Evolutionary conservation across 2,888 invertebrate species (phyloP).

Genomic region (Adineta ricciae): DNA sequence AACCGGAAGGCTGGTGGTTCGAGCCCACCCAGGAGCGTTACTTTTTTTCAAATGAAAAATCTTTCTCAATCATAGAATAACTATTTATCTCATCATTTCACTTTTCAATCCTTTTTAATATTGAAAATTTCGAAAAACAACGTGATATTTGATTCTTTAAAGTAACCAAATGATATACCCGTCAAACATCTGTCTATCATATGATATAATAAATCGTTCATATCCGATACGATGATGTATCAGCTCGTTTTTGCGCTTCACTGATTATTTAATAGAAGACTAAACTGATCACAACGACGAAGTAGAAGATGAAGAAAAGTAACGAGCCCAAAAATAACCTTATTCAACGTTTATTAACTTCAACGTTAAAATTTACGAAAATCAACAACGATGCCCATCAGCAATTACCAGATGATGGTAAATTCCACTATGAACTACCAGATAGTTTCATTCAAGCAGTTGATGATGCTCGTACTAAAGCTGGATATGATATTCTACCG

Average conservation of each 20-base stretch:
- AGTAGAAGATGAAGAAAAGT: background rate
- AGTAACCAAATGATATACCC: too few species aligned
- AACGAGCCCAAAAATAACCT: background rate
- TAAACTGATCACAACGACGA: background rate
- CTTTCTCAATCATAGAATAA: background rate
- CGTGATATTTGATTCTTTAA: too few species aligned
- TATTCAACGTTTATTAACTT: background rate
- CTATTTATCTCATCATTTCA: background rate
- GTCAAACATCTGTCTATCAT: too few species aligned
- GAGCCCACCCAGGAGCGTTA: slow-evolving; percentile 16
- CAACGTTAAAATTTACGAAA: background rate
- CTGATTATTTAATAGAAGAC: background rate
- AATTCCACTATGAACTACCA: background rate
- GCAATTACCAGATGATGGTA: background rate
- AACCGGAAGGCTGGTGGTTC: slow-evolving; percentile 23
- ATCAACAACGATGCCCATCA: background rate
- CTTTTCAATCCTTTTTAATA: background rate
- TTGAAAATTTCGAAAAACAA: too few species aligned
- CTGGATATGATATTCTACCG: background rate
- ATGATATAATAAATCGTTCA: background rate
- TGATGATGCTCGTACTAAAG: background rate
- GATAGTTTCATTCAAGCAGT: background rate
- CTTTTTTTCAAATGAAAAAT: background rate
- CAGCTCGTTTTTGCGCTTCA: background rate
- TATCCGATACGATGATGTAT: background rate